These are phyloP conservation scores for Acanthis flammea DNA, from an alignment of 2,797 vertebrate genomes.

Conservation along the genomic window DNA sequence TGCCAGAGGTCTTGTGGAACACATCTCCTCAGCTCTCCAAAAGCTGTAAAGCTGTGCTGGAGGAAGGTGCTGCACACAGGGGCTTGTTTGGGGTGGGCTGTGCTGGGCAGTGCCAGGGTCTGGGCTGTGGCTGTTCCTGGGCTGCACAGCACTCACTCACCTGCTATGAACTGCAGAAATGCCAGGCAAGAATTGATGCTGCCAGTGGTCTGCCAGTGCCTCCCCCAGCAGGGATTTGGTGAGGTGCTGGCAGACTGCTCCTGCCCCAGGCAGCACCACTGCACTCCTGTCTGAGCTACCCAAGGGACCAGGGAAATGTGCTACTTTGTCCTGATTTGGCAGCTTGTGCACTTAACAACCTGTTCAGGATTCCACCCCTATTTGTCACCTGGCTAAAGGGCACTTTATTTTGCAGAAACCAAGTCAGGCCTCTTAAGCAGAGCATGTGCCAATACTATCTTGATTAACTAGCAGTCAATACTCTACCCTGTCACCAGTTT, in stretches of 20 bases:
- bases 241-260: background rate
- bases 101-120: background rate
- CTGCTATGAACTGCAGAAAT: fast-evolving
- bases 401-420: background rate
- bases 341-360: background rate
- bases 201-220: background rate
- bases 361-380: background rate
- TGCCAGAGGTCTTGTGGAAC: background rate
- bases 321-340: background rate
- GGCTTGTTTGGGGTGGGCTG: background rate
- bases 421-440: background rate
- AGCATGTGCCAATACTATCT: background rate
- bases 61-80: background rate
- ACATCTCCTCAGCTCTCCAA: background rate
- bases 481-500: background rate
- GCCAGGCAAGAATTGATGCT: background rate
- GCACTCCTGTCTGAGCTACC: background rate
- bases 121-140: fast-evolving
- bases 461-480: background rate
- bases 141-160: fast-evolving
- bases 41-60: background rate
- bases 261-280: background rate
- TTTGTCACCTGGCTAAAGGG: background rate
- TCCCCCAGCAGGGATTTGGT: fast-evolving
- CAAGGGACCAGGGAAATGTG: background rate